Percentiles rank a stretch among this genome's conserved stretches.
These are phyloP conservation scores for Helleia helle DNA, from an alignment of 2,888 invertebrate species.

Conservation along the genomic window DNA sequence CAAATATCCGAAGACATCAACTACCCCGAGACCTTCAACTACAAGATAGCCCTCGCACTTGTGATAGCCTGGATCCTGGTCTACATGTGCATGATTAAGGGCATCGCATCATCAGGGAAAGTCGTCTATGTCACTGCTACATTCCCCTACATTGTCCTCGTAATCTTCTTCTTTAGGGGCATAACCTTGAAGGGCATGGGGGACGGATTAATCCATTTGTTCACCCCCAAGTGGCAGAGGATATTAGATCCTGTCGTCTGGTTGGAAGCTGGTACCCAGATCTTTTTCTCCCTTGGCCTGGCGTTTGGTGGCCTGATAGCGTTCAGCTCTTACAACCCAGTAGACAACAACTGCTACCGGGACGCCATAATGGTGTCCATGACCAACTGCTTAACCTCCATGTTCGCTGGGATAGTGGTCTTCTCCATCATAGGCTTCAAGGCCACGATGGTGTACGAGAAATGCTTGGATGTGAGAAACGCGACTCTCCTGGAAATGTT, in stretches of 20 bases:
- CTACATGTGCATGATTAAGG: constrained; percentile 97
- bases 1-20: constrained; percentile 93
- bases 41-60: constrained; percentile 91
- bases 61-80: constrained; percentile 94
- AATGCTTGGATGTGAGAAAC: constrained; percentile 79
- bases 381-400: constrained; percentile 95
- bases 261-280: constrained; percentile 98
- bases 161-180: constrained; percentile 96
- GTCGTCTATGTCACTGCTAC: constrained; percentile 97
- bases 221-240: constrained; percentile 94
- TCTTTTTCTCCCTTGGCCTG: constrained; percentile 95
- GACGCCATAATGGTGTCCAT: constrained; percentile 94
- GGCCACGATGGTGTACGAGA: constrained; percentile 87
- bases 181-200: constrained; percentile 90
- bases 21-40: constrained; percentile 89
- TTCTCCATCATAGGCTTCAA: constrained; percentile 97
- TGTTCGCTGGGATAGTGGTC: constrained; percentile 97
- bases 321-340: constrained; percentile 96
- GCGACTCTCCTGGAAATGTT: constrained; percentile 73
- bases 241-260: constrained; percentile 95
- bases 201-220: constrained; percentile 90
- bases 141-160: constrained; percentile 95
- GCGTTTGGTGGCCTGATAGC: constrained; percentile 97
- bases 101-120: constrained; percentile 97
- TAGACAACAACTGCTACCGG: constrained; percentile 95